Conservation (phyloP, 2,113 vertebrate species). For the Myiagra hebetior region DNA sequence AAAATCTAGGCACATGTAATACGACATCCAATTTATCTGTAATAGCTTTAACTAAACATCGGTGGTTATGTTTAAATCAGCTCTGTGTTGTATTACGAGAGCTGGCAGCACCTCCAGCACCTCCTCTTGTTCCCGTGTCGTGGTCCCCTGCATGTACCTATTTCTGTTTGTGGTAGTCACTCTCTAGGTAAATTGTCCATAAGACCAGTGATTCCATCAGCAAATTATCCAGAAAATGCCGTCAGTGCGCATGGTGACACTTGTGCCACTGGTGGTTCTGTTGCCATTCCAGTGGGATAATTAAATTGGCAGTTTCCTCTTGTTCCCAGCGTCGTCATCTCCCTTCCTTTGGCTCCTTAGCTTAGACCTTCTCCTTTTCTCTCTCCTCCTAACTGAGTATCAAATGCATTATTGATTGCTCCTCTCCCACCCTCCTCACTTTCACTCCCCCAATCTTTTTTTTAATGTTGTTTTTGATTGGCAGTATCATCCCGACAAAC, state of each 20-base stretch:
- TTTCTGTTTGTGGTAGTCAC: constrained; percentile 77
- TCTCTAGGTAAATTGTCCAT: constrained; percentile 86
- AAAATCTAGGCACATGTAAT: neutral
- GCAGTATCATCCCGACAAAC: constrained; percentile 89
- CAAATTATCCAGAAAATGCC: constrained; percentile 88
- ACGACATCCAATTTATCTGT: neutral
- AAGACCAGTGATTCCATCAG: constrained; percentile 83
- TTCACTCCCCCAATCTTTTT: neutral
- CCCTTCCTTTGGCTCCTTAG: constrained; percentile 48
- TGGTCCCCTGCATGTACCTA: constrained; percentile 45
- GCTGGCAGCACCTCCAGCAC: neutral
- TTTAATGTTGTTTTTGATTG: constrained; percentile 51
- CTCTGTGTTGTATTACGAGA: neutral
- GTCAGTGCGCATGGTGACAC: constrained; percentile 69
- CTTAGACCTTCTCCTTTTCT: constrained; percentile 36
- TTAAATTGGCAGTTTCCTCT: constrained; percentile 75
- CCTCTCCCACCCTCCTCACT: neutral
- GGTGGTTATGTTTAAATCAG: neutral
- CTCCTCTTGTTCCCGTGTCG: neutral
- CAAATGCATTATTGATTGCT: constrained; percentile 3
- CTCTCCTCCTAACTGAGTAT: constrained; percentile 7
- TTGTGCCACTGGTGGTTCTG: constrained; percentile 63
- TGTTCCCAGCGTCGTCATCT: constrained; percentile 30
- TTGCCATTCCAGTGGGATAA: constrained; percentile 69
- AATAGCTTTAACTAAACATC: neutral